Evolutionary conservation across 1,140 invertebrate genomes (phyloP).

Genomic region (Drosophila nikananu): DNA sequence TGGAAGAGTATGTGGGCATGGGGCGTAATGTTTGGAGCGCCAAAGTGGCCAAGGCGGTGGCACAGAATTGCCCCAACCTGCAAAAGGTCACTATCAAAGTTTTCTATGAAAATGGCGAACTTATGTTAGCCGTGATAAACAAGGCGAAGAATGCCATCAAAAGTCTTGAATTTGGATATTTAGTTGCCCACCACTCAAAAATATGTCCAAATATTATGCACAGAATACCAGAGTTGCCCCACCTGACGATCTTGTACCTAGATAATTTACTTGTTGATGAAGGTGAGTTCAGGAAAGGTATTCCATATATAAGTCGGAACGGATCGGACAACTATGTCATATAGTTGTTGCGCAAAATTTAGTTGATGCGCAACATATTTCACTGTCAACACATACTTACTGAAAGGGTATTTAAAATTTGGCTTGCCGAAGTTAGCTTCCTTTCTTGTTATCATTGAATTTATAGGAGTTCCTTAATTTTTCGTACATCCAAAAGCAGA

Average conservation of each 20-base stretch:
- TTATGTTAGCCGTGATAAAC: not conserved
- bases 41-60: constrained; percentile 1
- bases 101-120: not conserved
- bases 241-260: not conserved
- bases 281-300: not conserved
- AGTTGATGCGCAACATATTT: no score
- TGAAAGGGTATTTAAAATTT: no score
- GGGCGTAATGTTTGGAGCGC: not conserved
- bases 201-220: not conserved
- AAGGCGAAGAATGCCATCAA: not conserved
- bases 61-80: not conserved
- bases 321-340: no score
- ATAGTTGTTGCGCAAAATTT: no score
- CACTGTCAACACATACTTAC: no score
- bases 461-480: no score
- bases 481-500: no score
- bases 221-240: not conserved
- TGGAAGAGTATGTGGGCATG: not conserved
- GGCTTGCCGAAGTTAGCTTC: no score
- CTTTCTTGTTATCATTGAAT: no score
- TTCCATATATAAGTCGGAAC: no score
- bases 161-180: not conserved
- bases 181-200: no score
- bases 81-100: not conserved
- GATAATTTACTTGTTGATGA: not conserved